Conservation (phyloP, 2,113 vertebrate genomes). For the Typhlomys cinereus region DNA sequence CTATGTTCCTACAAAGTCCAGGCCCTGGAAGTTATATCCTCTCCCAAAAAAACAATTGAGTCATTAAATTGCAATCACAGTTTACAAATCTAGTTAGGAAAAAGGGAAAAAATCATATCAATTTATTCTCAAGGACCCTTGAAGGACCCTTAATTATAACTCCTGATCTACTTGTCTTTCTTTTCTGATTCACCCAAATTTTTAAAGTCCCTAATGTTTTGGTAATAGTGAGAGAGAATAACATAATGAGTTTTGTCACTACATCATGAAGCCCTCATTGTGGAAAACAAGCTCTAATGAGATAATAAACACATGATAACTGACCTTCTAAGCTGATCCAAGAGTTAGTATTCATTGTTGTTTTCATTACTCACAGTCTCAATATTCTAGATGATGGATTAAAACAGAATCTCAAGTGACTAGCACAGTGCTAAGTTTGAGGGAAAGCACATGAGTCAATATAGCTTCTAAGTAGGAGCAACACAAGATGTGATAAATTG, state of each 20-base stretch:
- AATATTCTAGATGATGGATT: not conserved
- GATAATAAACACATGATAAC: not conserved
- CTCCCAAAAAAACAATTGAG: slow-evolving; percentile 27
- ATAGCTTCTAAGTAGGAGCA: not conserved
- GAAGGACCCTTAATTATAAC: slow-evolving; percentile 28
- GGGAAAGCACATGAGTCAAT: not conserved
- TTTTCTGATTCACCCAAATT: slow-evolving; percentile 34
- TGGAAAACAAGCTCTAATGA: slow-evolving; percentile 51
- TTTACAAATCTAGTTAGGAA: not conserved
- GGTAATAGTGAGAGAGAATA: not conserved
- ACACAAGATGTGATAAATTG: not conserved
- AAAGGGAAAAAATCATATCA: not conserved
- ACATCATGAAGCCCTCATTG: not conserved
- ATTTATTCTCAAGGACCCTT: not conserved
- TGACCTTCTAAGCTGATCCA: not conserved
- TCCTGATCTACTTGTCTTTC: slow-evolving; percentile 22
- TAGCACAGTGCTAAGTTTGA: not conserved
- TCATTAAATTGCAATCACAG: not conserved
- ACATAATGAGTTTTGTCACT: slow-evolving; percentile 22
- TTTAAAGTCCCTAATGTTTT: slow-evolving; percentile 28
- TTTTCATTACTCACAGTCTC: not conserved
- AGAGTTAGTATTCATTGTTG: not conserved
- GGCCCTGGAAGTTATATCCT: slow-evolving; percentile 1
- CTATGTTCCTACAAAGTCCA: not conserved
- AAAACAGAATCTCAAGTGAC: not conserved